phyloP scores from a whole-genome alignment of 1,140 invertebrate genomes.

The Sipha flava region DNA sequence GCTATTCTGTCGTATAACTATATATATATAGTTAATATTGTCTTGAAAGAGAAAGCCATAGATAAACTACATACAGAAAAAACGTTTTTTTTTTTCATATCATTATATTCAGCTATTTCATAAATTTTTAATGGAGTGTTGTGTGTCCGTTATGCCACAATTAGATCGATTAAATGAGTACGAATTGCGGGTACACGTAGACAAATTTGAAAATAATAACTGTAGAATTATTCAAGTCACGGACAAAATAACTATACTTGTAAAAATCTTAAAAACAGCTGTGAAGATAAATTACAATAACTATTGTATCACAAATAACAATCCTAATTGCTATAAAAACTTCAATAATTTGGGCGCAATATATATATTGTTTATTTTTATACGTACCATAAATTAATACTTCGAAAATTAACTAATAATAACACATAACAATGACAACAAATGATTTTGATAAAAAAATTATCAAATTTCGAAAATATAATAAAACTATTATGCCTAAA shows the following conservation, averaged over 20 bases:
- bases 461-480: too few relatives aligned
- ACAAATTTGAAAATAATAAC: conserved; percentile 10
- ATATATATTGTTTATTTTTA: not conserved
- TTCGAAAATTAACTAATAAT: not conserved
- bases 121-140: not conserved
- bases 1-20: too few relatives aligned
- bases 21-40: too few relatives aligned
- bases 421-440: not conserved
- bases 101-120: too few relatives aligned
- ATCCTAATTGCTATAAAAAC: too few relatives aligned
- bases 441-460: too few relatives aligned
- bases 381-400: not conserved
- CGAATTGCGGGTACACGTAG: not conserved
- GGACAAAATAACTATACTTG: not conserved
- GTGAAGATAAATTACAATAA: not conserved
- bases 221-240: conserved; percentile 13
- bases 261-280: not conserved
- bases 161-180: not conserved
- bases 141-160: not conserved
- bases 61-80: too few relatives aligned
- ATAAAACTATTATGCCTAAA: too few relatives aligned
- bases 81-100: not conserved
- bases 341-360: too few relatives aligned
- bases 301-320: too few relatives aligned
- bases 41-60: too few relatives aligned